Evolutionary conservation across 2,797 vertebrate genomes (phyloP).

Genomic region (Orestias chungarensis): DNA sequence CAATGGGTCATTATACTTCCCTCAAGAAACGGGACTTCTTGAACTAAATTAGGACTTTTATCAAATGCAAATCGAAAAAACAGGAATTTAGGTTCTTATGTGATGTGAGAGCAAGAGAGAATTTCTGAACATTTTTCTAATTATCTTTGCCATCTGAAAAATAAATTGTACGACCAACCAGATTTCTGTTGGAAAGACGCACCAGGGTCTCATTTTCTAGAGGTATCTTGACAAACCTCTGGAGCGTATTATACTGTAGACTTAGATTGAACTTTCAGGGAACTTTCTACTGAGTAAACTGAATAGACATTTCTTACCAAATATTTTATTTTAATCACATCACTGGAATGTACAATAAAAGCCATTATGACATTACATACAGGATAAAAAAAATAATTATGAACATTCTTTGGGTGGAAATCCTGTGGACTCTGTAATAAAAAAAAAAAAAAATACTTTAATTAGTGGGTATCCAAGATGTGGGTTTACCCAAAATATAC

Average conservation of each 20-base stretch:
- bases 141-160: not conserved
- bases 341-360: not conserved
- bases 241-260: not conserved
- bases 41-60: no score
- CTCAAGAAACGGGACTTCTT: no score
- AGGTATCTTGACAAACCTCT: no score
- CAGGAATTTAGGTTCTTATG: no score
- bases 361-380: not conserved
- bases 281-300: not conserved
- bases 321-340: not conserved
- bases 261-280: not conserved
- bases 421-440: constrained; percentile 4
- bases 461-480: not conserved
- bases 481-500: not conserved
- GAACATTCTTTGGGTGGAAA: not conserved
- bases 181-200: not conserved
- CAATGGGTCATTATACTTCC: no score
- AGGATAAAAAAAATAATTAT: not conserved
- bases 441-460: not conserved
- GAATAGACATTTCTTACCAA: not conserved
- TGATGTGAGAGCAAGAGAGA: no score
- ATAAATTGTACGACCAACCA: not conserved
- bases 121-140: not conserved
- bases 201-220: not conserved
- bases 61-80: no score